These are phyloP conservation scores for Leucophenga montana DNA, from an alignment of 2,888 invertebrate species.

Conservation along the genomic window DNA sequence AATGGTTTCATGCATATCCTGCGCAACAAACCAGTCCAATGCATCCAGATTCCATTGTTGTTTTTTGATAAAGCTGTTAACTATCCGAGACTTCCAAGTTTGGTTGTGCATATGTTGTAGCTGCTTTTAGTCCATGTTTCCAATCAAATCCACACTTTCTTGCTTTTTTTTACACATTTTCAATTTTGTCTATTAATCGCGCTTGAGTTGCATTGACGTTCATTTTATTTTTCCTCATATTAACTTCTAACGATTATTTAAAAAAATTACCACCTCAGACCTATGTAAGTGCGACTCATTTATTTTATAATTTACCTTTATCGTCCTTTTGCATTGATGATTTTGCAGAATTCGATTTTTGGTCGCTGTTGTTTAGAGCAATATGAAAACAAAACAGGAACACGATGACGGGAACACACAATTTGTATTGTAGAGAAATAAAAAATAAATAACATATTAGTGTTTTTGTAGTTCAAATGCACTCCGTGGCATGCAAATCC, in stretches of 20 bases:
- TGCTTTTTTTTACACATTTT: slow-evolving; percentile 32
- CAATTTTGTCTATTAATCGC: slow-evolving; percentile 17
- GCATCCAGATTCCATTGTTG: too few species aligned
- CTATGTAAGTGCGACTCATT: slow-evolving; percentile 32
- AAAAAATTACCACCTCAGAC: not conserved
- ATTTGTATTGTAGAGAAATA: slow-evolving; percentile 21
- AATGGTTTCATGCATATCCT: too few species aligned
- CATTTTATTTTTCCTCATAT: slow-evolving; percentile 29
- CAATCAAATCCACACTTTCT: slow-evolving; percentile 69
- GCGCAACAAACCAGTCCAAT: too few species aligned
- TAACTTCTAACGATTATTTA: slow-evolving; percentile 15
- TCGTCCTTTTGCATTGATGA: slow-evolving; percentile 70
- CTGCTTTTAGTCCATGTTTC: too few species aligned
- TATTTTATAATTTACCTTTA: slow-evolving; percentile 70
- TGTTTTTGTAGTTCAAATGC: slow-evolving; percentile 2
- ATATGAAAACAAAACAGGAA: not conserved
- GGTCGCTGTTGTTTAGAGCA: slow-evolving; percentile 52
- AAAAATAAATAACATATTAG: slow-evolving; percentile 17
- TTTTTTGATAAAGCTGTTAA: too few species aligned
- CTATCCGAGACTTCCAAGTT: too few species aligned
- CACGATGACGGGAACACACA: not conserved
- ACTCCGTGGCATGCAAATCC: not conserved
- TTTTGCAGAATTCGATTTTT: slow-evolving; percentile 61
- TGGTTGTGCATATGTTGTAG: too few species aligned
- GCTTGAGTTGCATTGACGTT: not conserved